phyloP scores from a whole-genome alignment of 1,140 invertebrate species.

The Grapholita molesta region DNA sequence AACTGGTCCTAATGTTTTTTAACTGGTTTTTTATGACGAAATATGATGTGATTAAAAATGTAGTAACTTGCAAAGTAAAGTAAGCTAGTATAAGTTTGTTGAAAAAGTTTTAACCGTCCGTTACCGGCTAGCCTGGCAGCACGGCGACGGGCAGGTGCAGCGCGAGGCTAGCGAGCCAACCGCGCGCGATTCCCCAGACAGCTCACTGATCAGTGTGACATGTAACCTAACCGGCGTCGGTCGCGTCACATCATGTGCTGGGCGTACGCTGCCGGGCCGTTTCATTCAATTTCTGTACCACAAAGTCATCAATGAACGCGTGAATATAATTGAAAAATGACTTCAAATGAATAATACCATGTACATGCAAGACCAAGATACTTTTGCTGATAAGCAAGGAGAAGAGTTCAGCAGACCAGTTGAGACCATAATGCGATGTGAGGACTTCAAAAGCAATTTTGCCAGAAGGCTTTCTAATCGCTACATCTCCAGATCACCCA shows the following conservation, averaged over 20 bases:
- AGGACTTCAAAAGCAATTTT: conserved; percentile 72
- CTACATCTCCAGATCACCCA: conserved; percentile 50
- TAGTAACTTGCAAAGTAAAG: background rate
- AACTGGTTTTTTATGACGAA: too few relatives aligned
- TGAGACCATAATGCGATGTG: conserved; percentile 70
- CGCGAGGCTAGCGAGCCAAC: background rate
- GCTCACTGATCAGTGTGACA: conserved; percentile 42
- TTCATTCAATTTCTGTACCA: conserved; percentile 32
- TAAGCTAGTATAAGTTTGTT: background rate
- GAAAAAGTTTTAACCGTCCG: background rate
- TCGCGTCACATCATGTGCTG: conserved; percentile 32
- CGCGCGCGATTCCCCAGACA: conserved; percentile 17
- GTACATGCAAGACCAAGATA: conserved; percentile 46
- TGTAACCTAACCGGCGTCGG: conserved; percentile 39
- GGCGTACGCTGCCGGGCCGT: conserved; percentile 18
- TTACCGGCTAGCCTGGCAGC: background rate
- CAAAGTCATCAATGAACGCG: conserved; percentile 34
- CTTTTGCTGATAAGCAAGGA: conserved; percentile 36
- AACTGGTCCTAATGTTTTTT: too few relatives aligned
- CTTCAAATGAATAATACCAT: conserved; percentile 39
- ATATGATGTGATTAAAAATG: background rate
- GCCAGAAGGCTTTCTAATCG: conserved; percentile 67
- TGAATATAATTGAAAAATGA: conserved; percentile 36
- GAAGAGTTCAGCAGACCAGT: conserved; percentile 64
- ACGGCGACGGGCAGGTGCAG: background rate